A percentile compares a stretch with the other conserved stretches of the same genome.
These are phyloP conservation scores for Paramormyrops kingsleyae DNA, from an alignment of 2,113 vertebrate species.

Conservation along the genomic window DNA sequence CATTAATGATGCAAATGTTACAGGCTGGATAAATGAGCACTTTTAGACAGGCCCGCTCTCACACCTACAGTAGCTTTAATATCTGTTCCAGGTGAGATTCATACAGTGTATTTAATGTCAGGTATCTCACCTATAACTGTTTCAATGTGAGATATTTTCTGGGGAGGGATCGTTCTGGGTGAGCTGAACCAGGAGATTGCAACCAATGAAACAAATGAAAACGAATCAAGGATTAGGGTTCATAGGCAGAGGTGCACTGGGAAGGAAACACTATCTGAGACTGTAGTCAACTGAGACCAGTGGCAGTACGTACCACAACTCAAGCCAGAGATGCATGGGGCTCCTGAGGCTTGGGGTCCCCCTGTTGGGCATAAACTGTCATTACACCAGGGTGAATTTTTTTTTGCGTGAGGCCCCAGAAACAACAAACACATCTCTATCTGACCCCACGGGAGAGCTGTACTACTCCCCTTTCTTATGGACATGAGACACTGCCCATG, in stretches of 20 bases:
- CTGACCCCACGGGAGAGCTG: not conserved
- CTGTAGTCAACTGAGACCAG: not conserved
- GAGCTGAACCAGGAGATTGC: not conserved
- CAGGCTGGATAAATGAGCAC: not conserved
- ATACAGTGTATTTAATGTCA: not conserved
- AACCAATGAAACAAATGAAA: not conserved
- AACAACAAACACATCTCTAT: too few relatives aligned
- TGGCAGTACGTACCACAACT: not conserved
- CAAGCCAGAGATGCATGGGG: not conserved
- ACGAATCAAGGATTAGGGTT: not conserved
- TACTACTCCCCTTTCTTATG: not conserved
- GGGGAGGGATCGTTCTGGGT: not conserved
- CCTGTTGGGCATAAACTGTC: not conserved
- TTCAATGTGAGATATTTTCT: not conserved
- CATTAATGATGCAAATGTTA: not conserved
- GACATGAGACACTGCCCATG: too few relatives aligned
- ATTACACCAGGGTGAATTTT: not conserved
- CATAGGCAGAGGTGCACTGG: not conserved
- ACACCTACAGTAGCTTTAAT: not conserved
- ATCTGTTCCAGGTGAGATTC: not conserved
- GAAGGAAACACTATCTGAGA: not conserved
- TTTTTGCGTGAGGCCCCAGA: not conserved
- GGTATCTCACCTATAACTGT: not conserved
- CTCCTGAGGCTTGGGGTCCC: not conserved
- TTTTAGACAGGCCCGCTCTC: not conserved